Base-by-base conservation (phyloP, 2,797 vertebrate genomes). In the Salmo trutta region DNA sequence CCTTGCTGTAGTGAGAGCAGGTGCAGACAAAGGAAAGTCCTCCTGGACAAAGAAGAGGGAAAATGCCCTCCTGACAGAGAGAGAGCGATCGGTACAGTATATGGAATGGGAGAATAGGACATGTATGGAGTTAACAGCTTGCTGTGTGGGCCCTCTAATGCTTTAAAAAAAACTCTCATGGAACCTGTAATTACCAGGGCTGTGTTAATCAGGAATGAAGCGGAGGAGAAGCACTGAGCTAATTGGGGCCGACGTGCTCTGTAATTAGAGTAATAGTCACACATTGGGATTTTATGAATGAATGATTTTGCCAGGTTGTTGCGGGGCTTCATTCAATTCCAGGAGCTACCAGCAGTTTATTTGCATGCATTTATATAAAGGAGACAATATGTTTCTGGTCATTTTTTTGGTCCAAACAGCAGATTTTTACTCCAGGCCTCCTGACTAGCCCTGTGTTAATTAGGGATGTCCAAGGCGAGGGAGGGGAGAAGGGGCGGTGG, bases 221-320 rank as follows among this genome's bases (percentile, higher is more conserved):
- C 84, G 77, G 85, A 88, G 83, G 89, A 93, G 88, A 91, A 87
- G 90, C 93, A 85, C 84, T 90, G 89, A 93, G 94, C 96, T 96
- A 94, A 94, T 93, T 90, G 92, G 91, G 90, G 93, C 94, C 89
- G 93, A 94, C 90, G 83, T 87, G 94, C 94, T 92, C 93, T 95
- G 94, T 95, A 97, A 96, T 95, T 97, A 96, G 93, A 96, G 92
- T 92, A 91, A 92, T 93, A 94, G 94, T 95, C 92, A 92, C 94
- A 93, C 92, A 90, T 95, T 94, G 91, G 92, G 94, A 95, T 97
- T 96, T 94, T 95, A 95, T 94, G 95, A 95, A 93, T 95, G 95
- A 96, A 94, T 95, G 94, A 93, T 91, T 97, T 96, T 92, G 95
- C 93, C 93, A 93, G 92, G 80, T 96, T 94, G 87, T 94, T 88